These are phyloP conservation scores for Theonella swinhoei DNA, from an alignment of 37 sponge, comb jelly and placozoan genomes.

Conservation along the genomic window DNA sequence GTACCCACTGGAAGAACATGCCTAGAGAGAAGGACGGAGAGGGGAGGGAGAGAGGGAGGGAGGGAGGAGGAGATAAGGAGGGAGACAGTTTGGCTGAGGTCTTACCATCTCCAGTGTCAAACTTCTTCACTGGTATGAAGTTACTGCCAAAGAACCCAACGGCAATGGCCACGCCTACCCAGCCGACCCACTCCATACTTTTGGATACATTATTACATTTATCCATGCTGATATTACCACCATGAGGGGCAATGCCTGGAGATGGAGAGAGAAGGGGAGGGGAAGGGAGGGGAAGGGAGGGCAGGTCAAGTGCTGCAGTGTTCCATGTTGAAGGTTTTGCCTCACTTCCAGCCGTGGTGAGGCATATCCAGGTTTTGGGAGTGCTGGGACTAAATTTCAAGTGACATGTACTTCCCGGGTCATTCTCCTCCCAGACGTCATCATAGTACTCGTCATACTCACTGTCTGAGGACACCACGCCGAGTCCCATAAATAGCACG, in stretches of 20 bases:
- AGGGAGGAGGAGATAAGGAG: background rate
- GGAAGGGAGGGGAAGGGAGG: background rate
- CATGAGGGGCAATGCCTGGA: background rate
- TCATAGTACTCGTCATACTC: no score
- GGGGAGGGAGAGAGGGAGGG: background rate
- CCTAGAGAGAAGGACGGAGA: conserved; percentile 14
- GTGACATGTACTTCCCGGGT: no score
- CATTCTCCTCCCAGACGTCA: no score
- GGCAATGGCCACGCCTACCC: conserved; percentile 53
- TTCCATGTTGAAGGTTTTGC: background rate
- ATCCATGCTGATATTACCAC: conserved; percentile 22
- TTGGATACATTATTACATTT: background rate
- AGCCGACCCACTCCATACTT: conserved; percentile 43
- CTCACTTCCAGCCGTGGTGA: conserved; percentile 18
- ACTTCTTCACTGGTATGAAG: conserved; percentile 87
- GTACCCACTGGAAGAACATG: conserved; percentile 90
- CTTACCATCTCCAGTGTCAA: conserved; percentile 92
- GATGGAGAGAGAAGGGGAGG: background rate
- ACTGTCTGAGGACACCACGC: no score
- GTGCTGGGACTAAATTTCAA: background rate
- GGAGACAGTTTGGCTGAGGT: background rate
- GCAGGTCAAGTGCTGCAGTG: background rate
- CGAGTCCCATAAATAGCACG: no score
- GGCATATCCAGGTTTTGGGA: conserved; percentile 22
- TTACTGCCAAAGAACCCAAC: conserved; percentile 80